Conservation (phyloP, 2,888 invertebrate genomes). For the Rhorus exstirpatorius region DNA sequence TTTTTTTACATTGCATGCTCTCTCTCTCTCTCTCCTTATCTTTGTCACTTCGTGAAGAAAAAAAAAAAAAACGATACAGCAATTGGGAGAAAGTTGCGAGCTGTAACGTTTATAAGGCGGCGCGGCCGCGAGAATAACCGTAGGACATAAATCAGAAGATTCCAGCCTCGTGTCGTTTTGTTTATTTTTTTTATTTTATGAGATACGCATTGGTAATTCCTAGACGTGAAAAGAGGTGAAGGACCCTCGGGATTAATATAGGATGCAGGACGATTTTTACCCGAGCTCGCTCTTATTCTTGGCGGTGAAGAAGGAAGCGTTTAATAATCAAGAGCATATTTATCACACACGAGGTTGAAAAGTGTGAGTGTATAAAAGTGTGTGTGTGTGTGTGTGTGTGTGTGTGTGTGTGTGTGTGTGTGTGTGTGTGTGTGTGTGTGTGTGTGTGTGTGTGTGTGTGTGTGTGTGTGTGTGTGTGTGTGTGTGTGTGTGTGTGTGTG, state of each 20-base stretch:
- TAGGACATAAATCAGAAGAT: slow-evolving; percentile 16
- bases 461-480: not conserved
- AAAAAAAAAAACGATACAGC: not conserved
- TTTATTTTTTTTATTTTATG: slow-evolving; percentile 1
- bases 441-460: not conserved
- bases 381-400: too few species aligned
- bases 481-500: not conserved
- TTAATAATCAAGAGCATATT: slow-evolving; percentile 65
- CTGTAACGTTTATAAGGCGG: not conserved
- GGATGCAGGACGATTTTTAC: slow-evolving; percentile 39
- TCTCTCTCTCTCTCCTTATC: not conserved
- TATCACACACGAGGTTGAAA: slow-evolving; percentile 60
- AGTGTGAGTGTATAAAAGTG: not conserved
- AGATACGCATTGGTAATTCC: slow-evolving; percentile 13
- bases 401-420: not conserved
- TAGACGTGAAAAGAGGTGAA: slow-evolving; percentile 58
- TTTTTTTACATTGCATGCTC: not conserved
- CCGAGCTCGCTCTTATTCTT: slow-evolving; percentile 19
- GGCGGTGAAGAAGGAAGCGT: slow-evolving; percentile 52
- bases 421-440: not conserved
- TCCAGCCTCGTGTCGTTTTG: slow-evolving; percentile 5
- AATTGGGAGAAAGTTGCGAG: slow-evolving; percentile 31
- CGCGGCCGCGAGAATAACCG: slow-evolving; percentile 6
- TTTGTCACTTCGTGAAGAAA: not conserved
- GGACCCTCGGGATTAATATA: slow-evolving; percentile 42